Base-by-base conservation (phyloP, 2,888 invertebrate species). In the Archaeoteleia sp. region DNA sequence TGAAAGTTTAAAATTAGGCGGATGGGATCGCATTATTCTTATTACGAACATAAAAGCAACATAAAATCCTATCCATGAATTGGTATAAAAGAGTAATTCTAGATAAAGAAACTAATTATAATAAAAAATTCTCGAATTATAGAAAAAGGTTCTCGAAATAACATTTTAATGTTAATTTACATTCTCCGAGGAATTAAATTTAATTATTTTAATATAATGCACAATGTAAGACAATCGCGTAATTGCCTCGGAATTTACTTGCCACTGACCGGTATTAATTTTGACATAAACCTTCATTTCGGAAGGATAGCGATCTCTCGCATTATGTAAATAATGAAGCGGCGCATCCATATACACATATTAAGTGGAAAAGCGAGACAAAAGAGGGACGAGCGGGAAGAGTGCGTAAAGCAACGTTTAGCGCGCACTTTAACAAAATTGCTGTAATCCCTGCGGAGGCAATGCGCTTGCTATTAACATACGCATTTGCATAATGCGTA, bases 401-500 rank as follows among this genome's bases (percentile, higher is more conserved):
- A 45, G 42, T 30, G 57, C 69, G 61, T 70, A 66, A 70, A 66
- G 54, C 61, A 68, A 58, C 73, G 71, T 74, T 74, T 72, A 76
- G 69, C 70, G 71, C 68, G 70, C 80, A 77, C 77, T 82, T 81
- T 75, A 80, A 76, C 78, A 54, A 83, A 84, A 83, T 82, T 81
- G 82, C 79, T 76, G 81, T 82, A 82, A 84, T 84, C 78, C 75
- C 62, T 70, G 68, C 62, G 60, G 67, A 61, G 65, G 54, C 43
- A 48, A 58, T 43, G 62, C 66, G 69, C 55, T 54, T 37, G n/a
- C 51, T 30, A 84, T 84, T 84, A 83, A 82, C 84, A 83, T 82
- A 82, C 57, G 78, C 76, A 84, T 84, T 84, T 84, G 80, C 84
- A 84, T 84, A 84, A 84, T 84, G 82, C 82, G 79, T 81, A 83